Evolutionary conservation across 2,888 invertebrate genomes (phyloP).

Genomic region (Deladenus siricidicola): DNA sequence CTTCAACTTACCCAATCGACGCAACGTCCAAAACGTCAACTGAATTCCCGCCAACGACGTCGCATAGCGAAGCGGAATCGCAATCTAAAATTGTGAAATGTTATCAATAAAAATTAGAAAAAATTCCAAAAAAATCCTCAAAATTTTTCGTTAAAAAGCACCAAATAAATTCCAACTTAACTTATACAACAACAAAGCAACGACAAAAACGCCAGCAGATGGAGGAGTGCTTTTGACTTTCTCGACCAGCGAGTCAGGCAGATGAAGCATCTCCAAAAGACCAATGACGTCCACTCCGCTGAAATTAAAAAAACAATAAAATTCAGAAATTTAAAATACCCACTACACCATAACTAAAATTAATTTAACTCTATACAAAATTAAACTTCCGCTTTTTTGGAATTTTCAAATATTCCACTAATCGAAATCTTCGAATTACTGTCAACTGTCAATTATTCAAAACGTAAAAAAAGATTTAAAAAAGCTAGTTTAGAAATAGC

Average conservation of each 20-base stretch:
- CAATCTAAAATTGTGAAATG: constrained; percentile 33
- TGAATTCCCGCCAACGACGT: constrained; percentile 45
- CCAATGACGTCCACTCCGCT: constrained; percentile 83
- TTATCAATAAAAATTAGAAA: constrained; percentile 4
- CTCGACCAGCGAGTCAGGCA: constrained; percentile 71
- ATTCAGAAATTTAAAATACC: neutral
- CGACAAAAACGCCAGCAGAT: constrained; percentile 74
- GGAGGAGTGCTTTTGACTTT: constrained; percentile 60
- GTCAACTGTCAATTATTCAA: constrained; percentile 10
- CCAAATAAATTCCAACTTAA: no score
- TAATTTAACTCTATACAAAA: no score
- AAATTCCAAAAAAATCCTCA: constrained; percentile 1
- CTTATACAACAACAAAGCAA: constrained; percentile 86
- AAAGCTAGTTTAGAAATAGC: neutral
- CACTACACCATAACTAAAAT: no score
- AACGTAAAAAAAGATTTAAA: constrained; percentile 11
- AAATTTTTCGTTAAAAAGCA: no score
- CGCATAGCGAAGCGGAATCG: constrained; percentile 48
- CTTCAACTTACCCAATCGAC: constrained; percentile 39
- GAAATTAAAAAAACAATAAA: constrained; percentile 35
- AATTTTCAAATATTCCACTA: neutral
- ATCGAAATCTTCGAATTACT: no score
- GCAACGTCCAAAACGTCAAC: constrained; percentile 36
- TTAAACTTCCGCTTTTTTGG: no score
- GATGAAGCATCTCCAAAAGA: constrained; percentile 68